Conservation (phyloP, 2,797 vertebrate genomes). For the Carduelis carduelis region DNA sequence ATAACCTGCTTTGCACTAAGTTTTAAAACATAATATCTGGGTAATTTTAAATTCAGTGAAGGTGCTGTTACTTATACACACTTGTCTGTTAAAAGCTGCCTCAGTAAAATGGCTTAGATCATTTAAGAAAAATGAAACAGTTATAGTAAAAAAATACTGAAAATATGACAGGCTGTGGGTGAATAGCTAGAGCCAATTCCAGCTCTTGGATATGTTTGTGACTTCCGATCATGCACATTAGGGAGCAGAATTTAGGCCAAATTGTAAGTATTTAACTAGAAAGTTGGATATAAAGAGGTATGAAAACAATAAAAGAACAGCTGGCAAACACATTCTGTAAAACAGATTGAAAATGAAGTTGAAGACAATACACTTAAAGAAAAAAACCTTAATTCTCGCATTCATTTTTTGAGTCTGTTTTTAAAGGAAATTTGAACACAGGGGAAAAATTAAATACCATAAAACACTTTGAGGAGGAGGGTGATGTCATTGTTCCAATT, state of each 20-base stretch:
- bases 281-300: not conserved
- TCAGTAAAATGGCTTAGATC: not conserved
- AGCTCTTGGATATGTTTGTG: not conserved
- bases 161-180: not conserved
- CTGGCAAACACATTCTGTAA: not conserved
- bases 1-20: not conserved
- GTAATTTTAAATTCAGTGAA: not conserved
- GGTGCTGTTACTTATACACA: not conserved
- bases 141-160: not conserved
- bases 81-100: not conserved
- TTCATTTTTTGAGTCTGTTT: not conserved
- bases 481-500: not conserved
- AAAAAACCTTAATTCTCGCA: not conserved
- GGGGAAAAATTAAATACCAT: not conserved
- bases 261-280: not conserved
- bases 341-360: not conserved
- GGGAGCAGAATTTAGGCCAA: not conserved
- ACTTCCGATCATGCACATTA: not conserved
- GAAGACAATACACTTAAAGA: not conserved
- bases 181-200: not conserved
- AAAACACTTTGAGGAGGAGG: not conserved
- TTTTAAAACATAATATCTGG: not conserved
- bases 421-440: not conserved
- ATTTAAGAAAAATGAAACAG: not conserved
- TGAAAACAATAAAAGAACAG: constrained; percentile 7